Evolutionary conservation across 2,797 vertebrate species (phyloP), one percentile per base, ranked within the genome.

Genomic region (Anguilla pacifica): DNA sequence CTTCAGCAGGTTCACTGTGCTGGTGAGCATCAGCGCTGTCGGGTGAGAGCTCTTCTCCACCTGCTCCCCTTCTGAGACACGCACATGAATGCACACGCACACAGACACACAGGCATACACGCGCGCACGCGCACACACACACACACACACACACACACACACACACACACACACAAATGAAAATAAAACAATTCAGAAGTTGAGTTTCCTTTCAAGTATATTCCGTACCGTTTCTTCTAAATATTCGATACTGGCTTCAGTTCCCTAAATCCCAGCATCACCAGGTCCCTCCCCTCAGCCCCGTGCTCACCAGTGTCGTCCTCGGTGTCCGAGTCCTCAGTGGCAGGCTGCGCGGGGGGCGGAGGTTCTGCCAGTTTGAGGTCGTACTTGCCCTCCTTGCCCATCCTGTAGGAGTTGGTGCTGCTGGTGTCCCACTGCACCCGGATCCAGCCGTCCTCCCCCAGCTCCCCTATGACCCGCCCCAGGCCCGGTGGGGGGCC

Each of bases 401-500:
- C 99, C 99, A 99, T 99, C 89, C 99, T 94, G 94, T 99, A 99
- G 0, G 99, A 99, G 95, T 99, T 99, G 86, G 99, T 99, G 93
- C 98, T 99, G 93, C 98, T 97, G 0, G 98, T 99, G 89, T 99
- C 99, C 99, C 99, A 99, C 92, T 99, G 98, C 55, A 99, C 98
- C 91, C 99, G 93, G 93, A 99, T 99, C 99, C 99, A 99, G 9
- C 99, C 99, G 5, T 99, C 98, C 94, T 99, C 98, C 15, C 98
- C 98, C 85, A 99, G 7, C 91, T 99, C 99, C 67, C 98, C 98
- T 64, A 99, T 99, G 82, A 99, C 99, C 79, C 98, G 96, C 25
- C 99, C 99, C 15, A 99, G 95, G 84, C 98, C 99, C 6, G 98
- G 99, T 25, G 99, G 96, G 0, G 98, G 99, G 2, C 99, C 99